These are phyloP conservation scores for Augiades crinisus DNA, from an alignment of 2,888 invertebrate genomes.

Conservation along the genomic window DNA sequence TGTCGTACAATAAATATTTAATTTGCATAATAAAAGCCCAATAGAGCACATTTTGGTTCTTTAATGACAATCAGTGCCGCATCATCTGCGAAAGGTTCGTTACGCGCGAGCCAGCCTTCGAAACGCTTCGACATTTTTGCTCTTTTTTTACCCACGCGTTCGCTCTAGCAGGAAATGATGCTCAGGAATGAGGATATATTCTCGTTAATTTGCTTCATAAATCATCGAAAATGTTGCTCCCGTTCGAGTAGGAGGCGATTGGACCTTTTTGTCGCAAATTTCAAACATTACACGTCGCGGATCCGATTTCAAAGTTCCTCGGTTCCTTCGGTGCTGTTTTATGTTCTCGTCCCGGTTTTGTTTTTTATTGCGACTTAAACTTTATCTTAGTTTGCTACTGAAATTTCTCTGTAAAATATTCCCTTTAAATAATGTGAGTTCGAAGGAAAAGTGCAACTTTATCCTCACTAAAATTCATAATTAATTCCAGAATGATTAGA, in stretches of 20 bases:
- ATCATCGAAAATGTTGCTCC: conserved; percentile 76
- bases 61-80: conserved; percentile 9
- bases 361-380: no score
- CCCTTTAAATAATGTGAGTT: no score
- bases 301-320: conserved; percentile 60
- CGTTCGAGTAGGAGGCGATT: conserved; percentile 46
- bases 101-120: conserved; percentile 23
- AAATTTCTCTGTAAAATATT: no score
- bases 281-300: conserved; percentile 43
- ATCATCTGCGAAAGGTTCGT: conserved; percentile 26
- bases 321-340: conserved; percentile 41
- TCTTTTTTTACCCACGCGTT: conserved; percentile 58
- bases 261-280: conserved; percentile 62
- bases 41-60: no score
- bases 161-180: conserved; percentile 79
- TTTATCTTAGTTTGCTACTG: no score
- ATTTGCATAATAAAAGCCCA: no score
- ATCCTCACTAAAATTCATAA: no score
- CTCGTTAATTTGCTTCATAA: conserved; percentile 81
- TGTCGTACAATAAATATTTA: no score
- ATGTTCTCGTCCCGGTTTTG: neutral
- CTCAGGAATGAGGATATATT: conserved; percentile 78
- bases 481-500: no score
- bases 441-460: no score
- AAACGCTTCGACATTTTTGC: conserved; percentile 49